These are phyloP conservation scores for Nyctibius grandis DNA, from an alignment of 2,797 vertebrate genomes.

Conservation along the genomic window DNA sequence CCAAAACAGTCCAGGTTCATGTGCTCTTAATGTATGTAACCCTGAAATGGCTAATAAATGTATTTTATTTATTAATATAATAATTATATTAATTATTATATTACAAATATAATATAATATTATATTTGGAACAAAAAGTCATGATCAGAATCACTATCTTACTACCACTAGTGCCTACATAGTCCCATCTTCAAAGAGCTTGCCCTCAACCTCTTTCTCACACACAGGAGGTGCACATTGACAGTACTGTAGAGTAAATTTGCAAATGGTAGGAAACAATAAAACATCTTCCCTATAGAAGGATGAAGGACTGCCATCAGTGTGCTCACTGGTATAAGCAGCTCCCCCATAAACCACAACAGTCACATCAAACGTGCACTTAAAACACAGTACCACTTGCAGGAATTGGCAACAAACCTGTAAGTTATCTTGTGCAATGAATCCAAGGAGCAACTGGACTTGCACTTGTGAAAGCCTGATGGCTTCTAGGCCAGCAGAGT, in stretches of 20 bases:
- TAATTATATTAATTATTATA: no score
- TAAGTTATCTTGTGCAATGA: conserved; percentile 90
- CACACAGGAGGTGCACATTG: background rate
- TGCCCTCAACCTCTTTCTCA: background rate
- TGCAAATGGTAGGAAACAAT: background rate
- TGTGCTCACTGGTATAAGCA: background rate
- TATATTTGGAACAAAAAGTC: background rate
- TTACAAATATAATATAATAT: no score
- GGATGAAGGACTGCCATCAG: background rate
- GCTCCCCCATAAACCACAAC: background rate
- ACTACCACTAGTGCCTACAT: background rate
- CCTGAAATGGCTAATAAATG: background rate
- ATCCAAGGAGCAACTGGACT: conserved; percentile 89
- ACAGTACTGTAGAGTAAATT: background rate
- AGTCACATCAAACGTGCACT: background rate
- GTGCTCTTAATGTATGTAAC: background rate
- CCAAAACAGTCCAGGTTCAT: background rate
- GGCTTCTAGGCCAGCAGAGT: conserved; percentile 82
- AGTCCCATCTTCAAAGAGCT: background rate
- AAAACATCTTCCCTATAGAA: background rate
- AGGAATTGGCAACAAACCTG: conserved; percentile 78
- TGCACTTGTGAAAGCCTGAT: conserved; percentile 89
- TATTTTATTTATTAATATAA: no score
- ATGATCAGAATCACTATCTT: background rate
- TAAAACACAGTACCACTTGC: background rate